Conservation (phyloP, 2,113 vertebrate genomes). For the Labeo catla region DNA sequence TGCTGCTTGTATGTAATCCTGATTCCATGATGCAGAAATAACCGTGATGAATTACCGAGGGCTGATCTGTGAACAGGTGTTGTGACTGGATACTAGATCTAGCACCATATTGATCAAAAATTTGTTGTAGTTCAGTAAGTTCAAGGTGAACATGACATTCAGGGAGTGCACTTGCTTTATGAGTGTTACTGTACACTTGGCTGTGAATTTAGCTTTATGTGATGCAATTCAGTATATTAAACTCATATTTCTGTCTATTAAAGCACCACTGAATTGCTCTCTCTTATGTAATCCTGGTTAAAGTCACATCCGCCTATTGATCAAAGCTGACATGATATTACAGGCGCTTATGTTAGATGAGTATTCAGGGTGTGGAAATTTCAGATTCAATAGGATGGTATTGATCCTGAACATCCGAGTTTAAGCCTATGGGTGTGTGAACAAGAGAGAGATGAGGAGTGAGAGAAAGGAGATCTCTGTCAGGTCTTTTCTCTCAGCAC, state of each 20-base stretch:
- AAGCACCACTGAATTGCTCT: conserved; percentile 13
- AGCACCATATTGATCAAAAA: neutral
- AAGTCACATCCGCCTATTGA: conserved; percentile 45
- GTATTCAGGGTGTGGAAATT: conserved; percentile 48
- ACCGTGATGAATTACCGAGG: neutral
- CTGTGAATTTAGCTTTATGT: conserved; percentile 5
- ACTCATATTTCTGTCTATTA: conserved; percentile 32
- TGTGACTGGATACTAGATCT: neutral
- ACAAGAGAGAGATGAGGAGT: neutral
- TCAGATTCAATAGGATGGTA: conserved; percentile 50
- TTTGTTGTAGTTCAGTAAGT: conserved; percentile 12
- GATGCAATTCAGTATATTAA: conserved; percentile 6
- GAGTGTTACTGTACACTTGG: neutral
- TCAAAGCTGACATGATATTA: conserved; percentile 40
- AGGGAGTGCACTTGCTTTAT: neutral
- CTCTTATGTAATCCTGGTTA: conserved; percentile 18
- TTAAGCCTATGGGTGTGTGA: neutral
- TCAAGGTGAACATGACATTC: neutral
- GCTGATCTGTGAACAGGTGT: conserved; percentile 1
- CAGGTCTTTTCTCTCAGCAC: conserved; percentile 26
- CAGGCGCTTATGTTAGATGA: conserved; percentile 42
- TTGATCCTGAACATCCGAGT: conserved; percentile 45
- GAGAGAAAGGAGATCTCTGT: conserved; percentile 22
- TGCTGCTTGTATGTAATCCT: conserved; percentile 15
- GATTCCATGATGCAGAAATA: conserved; percentile 7